Evolutionary conservation across 2,113 vertebrate genomes (phyloP).

Genomic region (Apistogramma diplotaenia): DNA sequence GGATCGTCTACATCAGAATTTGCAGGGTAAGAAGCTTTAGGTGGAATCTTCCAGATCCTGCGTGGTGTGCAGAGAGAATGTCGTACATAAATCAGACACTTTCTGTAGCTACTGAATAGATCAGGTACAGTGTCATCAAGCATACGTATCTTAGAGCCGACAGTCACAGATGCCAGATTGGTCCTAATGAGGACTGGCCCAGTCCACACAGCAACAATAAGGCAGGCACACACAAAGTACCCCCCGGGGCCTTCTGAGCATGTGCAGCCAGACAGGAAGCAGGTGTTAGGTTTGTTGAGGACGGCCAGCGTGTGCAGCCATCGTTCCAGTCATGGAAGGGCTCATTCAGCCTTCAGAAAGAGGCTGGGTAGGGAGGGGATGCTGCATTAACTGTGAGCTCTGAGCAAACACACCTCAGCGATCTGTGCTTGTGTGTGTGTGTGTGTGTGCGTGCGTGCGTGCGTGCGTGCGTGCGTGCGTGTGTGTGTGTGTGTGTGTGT

Average conservation of each 20-base stretch:
- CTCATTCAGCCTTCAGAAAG: conserved; percentile 21
- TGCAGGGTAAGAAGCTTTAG: background rate
- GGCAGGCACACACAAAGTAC: conserved; percentile 11
- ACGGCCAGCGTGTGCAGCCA: background rate
- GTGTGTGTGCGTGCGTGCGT: too few species aligned
- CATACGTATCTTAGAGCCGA: background rate
- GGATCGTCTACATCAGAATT: background rate
- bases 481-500: conserved; percentile 19
- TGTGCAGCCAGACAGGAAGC: conserved; percentile 58
- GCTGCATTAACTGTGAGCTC: conserved; percentile 4
- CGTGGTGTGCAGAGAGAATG: background rate
- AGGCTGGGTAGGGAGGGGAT: background rate
- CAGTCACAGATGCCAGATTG: conserved; percentile 36
- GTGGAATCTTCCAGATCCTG: conserved; percentile 18
- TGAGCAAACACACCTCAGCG: conserved; percentile 35
- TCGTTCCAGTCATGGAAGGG: conserved; percentile 5
- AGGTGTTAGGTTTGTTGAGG: conserved; percentile 54
- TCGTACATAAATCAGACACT: background rate
- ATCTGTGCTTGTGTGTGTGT: conserved; percentile 32
- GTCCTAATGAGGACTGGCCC: conserved; percentile 35
- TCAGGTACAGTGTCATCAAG: background rate
- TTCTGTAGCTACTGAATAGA: background rate
- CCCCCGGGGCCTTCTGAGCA: conserved; percentile 43
- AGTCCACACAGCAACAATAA: conserved; percentile 17
- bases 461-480: conserved; percentile 43